Percentiles rank a stretch among this genome's conserved stretches.
Conservation (phyloP, 2,113 vertebrate species). For the Peromyscus polionotus region DNA sequence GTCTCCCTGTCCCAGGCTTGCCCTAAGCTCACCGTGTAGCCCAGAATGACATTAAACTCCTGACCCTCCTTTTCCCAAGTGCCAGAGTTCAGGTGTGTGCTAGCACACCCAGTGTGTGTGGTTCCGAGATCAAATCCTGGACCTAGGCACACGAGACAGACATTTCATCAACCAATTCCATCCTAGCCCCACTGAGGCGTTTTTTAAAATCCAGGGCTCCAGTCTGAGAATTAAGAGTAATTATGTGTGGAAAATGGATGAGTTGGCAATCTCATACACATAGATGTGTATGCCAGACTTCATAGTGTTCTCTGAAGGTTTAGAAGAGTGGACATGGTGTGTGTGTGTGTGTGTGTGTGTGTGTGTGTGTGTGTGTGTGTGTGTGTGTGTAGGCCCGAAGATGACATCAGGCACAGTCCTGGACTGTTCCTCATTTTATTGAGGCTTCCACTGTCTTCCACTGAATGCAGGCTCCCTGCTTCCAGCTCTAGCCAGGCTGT, state of each 20-base stretch:
- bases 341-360: neutral
- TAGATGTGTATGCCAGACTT: neutral
- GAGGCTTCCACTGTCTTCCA: neutral
- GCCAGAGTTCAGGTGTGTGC: neutral
- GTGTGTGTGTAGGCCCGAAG: neutral
- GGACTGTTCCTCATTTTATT: no score
- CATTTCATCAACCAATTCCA: neutral
- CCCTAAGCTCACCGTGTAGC: no score
- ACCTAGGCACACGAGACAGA: neutral
- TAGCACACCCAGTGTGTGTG: neutral
- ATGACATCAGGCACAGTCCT: no score
- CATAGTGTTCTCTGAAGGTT: neutral
- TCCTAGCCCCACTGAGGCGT: neutral
- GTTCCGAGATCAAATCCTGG: neutral
- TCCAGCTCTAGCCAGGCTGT: neutral
- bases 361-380: neutral
- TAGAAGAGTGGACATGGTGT: neutral
- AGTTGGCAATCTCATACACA: neutral
- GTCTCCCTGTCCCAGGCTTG: neutral
- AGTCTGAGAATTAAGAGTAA: neutral
- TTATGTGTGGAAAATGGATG: neutral
- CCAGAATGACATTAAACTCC: neutral
- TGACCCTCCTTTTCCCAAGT: neutral
- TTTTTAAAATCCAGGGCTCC: neutral
- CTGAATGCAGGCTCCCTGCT: neutral